Evolutionary conservation across 2,888 invertebrate species (phyloP), one percentile per base, ranked within the genome.

Genomic region (Erebia aethiops): DNA sequence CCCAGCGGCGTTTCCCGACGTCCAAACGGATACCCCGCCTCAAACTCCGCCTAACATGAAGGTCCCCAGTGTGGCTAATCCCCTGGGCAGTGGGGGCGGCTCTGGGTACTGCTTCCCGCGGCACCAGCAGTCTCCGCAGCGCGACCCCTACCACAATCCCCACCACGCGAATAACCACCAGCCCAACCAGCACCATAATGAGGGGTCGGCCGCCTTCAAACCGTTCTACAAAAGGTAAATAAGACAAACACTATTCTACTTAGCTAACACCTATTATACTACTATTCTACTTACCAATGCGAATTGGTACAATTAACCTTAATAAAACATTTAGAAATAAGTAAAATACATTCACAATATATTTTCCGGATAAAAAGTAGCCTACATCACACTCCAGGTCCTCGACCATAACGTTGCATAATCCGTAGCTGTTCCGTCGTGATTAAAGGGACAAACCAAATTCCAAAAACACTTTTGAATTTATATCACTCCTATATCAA

Each of bases 1-100:
- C 80, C 92, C 94, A 56, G 95, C 96, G 90, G 96, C 97, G 86
- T 97, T 97, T 94, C 97, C 97, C 86, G 97, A 97, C 91, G 96
- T 97, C 89, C 96, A 96, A 87, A 95, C 97, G 80, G 98, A 98
- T 92, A 98, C 98, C 76, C 98, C 98, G 79, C 98, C 98, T 51
- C 98, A 98, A 92, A 98, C 98, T 78, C 98, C 98, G 78, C 98
- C 98, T 87, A 98, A 97, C 94, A 97, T 98, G 97, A 98, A 98
- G 91, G 95, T 97, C 84, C 96, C 97, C 83, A 96, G 96, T 89
- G 96, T 96, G 80, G 95, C 96, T 86, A 95, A 95, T 89, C 96
- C 95, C 81, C 94, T 96, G 80, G 95, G 96, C 88, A 95, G 95
- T 91, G 95, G 95, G 86, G 93, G 92, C 72, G 89, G 92, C 86